These are phyloP conservation scores for Limenitis camilla DNA, from an alignment of 2,888 invertebrate species.

Conservation along the genomic window DNA sequence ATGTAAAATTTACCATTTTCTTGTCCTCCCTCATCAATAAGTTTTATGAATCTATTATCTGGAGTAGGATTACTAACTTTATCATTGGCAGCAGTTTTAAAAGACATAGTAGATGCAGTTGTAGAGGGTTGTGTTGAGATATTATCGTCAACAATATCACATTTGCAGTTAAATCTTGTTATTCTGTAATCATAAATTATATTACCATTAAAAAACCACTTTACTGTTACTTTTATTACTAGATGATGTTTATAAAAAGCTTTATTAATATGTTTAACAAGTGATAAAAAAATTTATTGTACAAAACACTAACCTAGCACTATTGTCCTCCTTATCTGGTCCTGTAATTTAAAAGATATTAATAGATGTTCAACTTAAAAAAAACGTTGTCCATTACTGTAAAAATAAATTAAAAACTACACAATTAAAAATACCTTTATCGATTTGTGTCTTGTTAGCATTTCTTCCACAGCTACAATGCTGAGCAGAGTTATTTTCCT, in stretches of 20 bases:
- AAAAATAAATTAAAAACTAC: background rate
- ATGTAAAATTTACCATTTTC: constrained; percentile 59
- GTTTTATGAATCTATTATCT: constrained; percentile 45
- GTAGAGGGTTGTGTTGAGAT: constrained; percentile 29
- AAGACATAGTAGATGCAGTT: constrained; percentile 43
- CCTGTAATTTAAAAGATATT: constrained; percentile 1
- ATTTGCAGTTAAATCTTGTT: background rate
- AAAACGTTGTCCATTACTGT: constrained; percentile 25
- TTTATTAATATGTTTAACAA: constrained; percentile 8
- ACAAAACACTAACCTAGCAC: too few species aligned
- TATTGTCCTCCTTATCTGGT: constrained; percentile 5
- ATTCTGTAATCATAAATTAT: background rate
- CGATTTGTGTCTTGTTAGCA: background rate
- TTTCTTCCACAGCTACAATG: constrained; percentile 8
- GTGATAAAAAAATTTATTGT: too few species aligned
- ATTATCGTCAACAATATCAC: constrained; percentile 18
- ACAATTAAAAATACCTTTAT: constrained; percentile 8
- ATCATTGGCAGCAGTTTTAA: constrained; percentile 40
- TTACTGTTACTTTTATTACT: background rate
- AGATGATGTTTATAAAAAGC: constrained; percentile 22
- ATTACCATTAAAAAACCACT: too few species aligned
- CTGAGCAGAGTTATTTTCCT: constrained; percentile 2
- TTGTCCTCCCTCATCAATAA: constrained; percentile 44
- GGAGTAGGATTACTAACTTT: constrained; percentile 29
- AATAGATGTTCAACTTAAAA: background rate